Base-by-base conservation (phyloP, 2,113 vertebrate species). In the Eclectus roratus region DNA sequence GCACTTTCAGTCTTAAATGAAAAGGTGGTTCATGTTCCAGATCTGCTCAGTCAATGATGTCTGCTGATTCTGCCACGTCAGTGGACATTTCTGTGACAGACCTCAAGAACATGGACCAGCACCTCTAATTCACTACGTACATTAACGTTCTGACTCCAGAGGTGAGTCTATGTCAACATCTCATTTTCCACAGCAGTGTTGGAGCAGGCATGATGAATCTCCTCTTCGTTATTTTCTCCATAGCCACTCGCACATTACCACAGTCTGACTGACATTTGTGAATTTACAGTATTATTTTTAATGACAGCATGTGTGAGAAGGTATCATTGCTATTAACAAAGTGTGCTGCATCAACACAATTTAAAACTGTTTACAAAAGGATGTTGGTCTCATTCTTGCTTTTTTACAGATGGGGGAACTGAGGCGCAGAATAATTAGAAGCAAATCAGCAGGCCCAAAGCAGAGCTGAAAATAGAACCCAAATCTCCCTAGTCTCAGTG, bases 391-490 rank as follows among this genome's bases (percentile, higher is more conserved):
- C 25, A 61, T 83, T 92, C 88, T 90, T 63, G 55, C 31, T 28
- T 72, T 83, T 89, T 78, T 86, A 69, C 71, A 87, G 86, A 69
- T 66, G 50, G 69, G 72, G 72, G 52, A 94, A 91, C 88, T 65
- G 90, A 94, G 82, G 88, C 3, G 33, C 53, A 39, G 61, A 88
- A 91, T 88, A 92, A 90, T 93, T 92, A 94, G 88, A 85, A 92
- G 83, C 91, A 80, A 93, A 96, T 72, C 88, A 94, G 80, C 61
- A 68, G 79, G 76, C 79, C 79, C 58, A 77, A 50, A 1, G 21
- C 25, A 2, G 68, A 72, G 80, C 85, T 90, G 80, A 84, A 96
- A 97, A 94, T 68, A 95, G 77, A 93, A 72, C 72, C 82, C 95
- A 92, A 68, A 80, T 69, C 90, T 84, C 90, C 95, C 0, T 17